phyloP scores from a whole-genome alignment of 1,140 invertebrate genomes.

The Scaptodrosophila lebanonensis region DNA sequence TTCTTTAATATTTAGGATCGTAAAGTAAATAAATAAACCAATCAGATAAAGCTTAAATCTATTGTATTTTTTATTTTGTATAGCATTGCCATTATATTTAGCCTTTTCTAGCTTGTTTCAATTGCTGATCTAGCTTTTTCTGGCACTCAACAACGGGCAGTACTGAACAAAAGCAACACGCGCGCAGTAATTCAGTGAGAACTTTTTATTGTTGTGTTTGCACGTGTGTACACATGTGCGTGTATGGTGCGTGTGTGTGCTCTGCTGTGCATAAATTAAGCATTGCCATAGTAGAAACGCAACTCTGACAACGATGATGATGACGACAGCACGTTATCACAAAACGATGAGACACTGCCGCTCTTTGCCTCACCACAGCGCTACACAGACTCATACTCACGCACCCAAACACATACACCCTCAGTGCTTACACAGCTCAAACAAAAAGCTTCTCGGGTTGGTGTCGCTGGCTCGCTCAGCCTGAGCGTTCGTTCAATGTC shows the following conservation, averaged over 20 bases:
- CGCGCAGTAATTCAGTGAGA: conserved; percentile 11
- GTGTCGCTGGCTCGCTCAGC: conserved; percentile 36
- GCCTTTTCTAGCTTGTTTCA: too few species aligned
- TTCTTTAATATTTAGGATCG: too few species aligned
- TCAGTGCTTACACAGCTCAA: too few species aligned
- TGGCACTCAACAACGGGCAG: too few species aligned
- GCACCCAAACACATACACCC: too few species aligned
- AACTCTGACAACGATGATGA: conserved; percentile 48
- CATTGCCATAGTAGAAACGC: conserved; percentile 54
- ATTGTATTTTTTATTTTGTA: too few species aligned
- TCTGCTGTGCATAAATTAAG: conserved; percentile 64
- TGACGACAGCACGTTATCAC: conserved; percentile 55
- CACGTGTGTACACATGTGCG: conserved; percentile 1
- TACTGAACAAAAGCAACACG: conserved; percentile 3
- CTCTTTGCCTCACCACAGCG: too few species aligned
- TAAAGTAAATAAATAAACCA: too few species aligned
- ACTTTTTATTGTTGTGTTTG: conserved; percentile 11
- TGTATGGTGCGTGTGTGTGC: conserved; percentile 24
- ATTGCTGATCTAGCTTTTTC: too few species aligned
- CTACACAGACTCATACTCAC: too few species aligned
- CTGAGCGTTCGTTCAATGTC: conserved; percentile 62
- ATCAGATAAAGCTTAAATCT: too few species aligned
- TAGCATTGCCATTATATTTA: too few species aligned
- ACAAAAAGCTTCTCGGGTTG: conserved; percentile 22
- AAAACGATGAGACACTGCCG: conserved; percentile 9